Percentiles rank a stretch among this genome's conserved stretches.
These are phyloP conservation scores for Epinotia bilunana DNA, from an alignment of 2,888 invertebrate species.

Conservation along the genomic window DNA sequence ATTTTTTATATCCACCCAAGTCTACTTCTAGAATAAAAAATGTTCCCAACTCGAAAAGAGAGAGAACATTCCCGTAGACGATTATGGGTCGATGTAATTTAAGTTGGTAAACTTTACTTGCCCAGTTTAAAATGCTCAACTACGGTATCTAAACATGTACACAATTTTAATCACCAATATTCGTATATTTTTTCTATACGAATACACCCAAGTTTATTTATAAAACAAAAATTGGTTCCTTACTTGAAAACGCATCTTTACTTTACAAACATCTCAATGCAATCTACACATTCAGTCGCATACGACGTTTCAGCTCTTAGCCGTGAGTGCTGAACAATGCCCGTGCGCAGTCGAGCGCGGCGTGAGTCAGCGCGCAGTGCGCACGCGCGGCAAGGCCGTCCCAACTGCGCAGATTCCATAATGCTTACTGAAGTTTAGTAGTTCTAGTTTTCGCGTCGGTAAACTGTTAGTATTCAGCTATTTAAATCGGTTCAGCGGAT, in stretches of 20 bases:
- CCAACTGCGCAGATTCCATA: conserved; percentile 17
- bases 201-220: background rate
- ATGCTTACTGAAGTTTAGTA: background rate
- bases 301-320: background rate
- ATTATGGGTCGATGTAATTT: too few relatives aligned
- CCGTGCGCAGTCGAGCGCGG: conserved; percentile 11
- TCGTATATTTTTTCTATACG: background rate
- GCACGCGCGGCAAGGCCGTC: conserved; percentile 25
- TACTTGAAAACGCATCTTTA: background rate
- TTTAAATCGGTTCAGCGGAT: too few relatives aligned
- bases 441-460: too few relatives aligned
- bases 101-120: too few relatives aligned
- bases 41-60: background rate
- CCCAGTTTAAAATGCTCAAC: too few relatives aligned
- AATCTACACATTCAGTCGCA: background rate
- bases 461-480: too few relatives aligned
- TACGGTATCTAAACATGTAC: too few relatives aligned
- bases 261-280: background rate
- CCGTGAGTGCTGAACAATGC: background rate
- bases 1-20: background rate
- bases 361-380: conserved; percentile 29
- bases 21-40: background rate
- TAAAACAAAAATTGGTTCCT: background rate
- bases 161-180: too few relatives aligned
- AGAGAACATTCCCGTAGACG: too few relatives aligned